Conservation (phyloP, 2,113 vertebrate genomes). For the Daubentonia madagascariensis region DNA sequence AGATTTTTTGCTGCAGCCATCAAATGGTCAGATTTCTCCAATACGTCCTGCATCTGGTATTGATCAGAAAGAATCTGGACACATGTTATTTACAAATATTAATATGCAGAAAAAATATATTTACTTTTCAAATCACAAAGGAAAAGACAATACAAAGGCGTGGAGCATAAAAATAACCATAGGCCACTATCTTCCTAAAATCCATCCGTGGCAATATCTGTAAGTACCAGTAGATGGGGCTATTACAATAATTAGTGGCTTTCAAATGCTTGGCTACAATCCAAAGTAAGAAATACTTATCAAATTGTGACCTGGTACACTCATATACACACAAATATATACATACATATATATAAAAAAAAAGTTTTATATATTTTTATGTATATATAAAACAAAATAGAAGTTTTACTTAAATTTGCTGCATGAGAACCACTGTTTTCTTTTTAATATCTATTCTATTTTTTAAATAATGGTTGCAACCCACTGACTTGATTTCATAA, state of each 20-base stretch:
- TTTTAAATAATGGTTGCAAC: background rate
- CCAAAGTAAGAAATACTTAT: background rate
- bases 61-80: constrained; percentile 93
- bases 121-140: constrained; percentile 39
- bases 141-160: background rate
- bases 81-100: constrained; percentile 33
- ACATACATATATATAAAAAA: background rate
- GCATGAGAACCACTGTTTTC: background rate
- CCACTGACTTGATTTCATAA: constrained; percentile 35
- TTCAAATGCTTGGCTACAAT: background rate
- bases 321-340: background rate
- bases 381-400: background rate
- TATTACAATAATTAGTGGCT: background rate
- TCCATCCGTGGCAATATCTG: background rate
- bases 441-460: constrained; percentile 33
- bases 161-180: background rate
- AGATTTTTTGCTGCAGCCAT: constrained; percentile 89
- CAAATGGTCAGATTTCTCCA: constrained; percentile 89
- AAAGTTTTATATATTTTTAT: background rate
- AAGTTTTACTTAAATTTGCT: background rate
- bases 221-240: constrained; percentile 49
- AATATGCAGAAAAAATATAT: background rate
- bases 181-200: background rate
- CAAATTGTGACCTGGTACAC: background rate
- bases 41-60: constrained; percentile 89